Evolutionary conservation across 1,140 invertebrate genomes (phyloP).

Genomic region (Aphaenogaster floridana): DNA sequence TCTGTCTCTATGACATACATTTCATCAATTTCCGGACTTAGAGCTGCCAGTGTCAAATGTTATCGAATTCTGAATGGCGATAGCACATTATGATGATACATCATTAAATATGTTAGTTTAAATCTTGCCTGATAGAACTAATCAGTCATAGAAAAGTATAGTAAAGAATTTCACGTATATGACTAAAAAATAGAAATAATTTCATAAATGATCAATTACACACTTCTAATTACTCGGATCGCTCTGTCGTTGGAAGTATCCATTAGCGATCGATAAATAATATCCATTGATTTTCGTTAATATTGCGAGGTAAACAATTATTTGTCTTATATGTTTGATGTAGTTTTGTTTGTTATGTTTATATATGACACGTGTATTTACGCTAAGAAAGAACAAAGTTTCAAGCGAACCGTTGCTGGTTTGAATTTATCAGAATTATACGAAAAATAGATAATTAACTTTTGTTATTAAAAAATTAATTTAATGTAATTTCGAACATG

Average conservation of each 20-base stretch:
- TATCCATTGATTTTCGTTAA: background rate
- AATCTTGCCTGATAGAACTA: background rate
- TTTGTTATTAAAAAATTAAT: background rate
- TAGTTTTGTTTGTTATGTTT: background rate
- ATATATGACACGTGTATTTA: background rate
- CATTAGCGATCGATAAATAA: background rate
- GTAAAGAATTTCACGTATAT: conserved; percentile 6
- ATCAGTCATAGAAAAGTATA: background rate
- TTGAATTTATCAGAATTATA: background rate
- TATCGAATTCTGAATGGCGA: conserved; percentile 70
- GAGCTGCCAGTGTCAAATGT: conserved; percentile 70
- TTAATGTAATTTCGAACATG: background rate
- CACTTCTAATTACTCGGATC: background rate
- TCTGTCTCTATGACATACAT: conserved; percentile 13
- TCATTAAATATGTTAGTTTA: conserved; percentile 37
- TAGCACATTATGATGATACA: conserved; percentile 48
- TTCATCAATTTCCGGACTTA: conserved; percentile 64
- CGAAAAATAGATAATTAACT: background rate
- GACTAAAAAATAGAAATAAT: conserved; percentile 14
- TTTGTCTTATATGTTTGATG: background rate
- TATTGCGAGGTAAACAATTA: background rate
- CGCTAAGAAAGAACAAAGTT: background rate
- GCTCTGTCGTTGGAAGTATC: background rate
- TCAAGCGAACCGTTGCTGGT: background rate
- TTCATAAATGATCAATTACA: background rate